Evolutionary conservation across 2,888 invertebrate genomes (phyloP), one percentile per base, ranked within the genome.

Genomic region (Antheraea yamamai): DNA sequence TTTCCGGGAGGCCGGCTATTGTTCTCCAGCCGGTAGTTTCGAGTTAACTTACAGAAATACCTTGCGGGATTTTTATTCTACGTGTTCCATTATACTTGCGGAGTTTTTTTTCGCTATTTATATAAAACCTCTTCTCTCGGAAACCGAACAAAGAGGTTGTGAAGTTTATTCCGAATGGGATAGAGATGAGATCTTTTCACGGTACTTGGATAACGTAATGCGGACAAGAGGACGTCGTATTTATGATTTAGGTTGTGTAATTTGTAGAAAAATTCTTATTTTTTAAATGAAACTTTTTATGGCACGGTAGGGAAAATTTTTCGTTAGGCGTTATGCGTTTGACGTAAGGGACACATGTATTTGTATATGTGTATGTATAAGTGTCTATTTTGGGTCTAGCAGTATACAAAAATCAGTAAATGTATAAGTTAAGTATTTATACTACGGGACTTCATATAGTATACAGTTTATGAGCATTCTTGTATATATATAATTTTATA

Each of bases 41-140:
- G 77, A 79, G 74, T 78, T 77, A 79, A 77, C 71, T 76, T 78
- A 80, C 79, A 81, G 64, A 30, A 82, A 81, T 79, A 80, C 78
- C 77, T 74, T 73, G 76, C 74, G 76, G 77, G 75, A 78, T 77
- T 76, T 76, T 76, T 61, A 23, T 74, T 76, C 74, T 74, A 61
- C 71, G 73, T 75, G 64, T 64, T 64, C 64, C n/a, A 55, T 55
- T 55, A 55, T 55, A 55, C 76, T 73, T 72, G 76, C 73, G 76
- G 77, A 77, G 76, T 76, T 75, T 77, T 76, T 74, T 76, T 74
- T 74, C 26, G 64, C 26, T 66, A 8, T 66, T 66, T 66, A 30
- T 12, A 26, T 70, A 70, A 39, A 70, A n/a, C 10, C 39, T 70
- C 39, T 70, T n/a, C 39, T 39, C 70, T n/a, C 70, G 70, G 70